Evolutionary conservation across 2,888 invertebrate genomes (phyloP).

Genomic region (Pycnomerus fuliginosus): DNA sequence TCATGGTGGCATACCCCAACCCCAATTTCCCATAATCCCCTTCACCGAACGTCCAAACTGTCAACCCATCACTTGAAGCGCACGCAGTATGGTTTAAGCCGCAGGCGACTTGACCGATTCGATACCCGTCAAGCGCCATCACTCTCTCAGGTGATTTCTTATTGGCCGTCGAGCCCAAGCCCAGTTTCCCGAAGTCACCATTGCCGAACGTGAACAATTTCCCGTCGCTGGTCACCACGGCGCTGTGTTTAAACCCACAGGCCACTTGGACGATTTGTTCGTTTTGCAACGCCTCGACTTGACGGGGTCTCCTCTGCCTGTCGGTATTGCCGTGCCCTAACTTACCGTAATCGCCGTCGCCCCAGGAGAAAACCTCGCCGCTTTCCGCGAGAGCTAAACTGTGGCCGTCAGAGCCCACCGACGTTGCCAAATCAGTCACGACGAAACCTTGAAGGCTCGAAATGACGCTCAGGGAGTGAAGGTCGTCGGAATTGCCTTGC

Average conservation of each 20-base stretch:
- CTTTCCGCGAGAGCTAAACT: slow-evolving; percentile 64
- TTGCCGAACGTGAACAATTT: slow-evolving; percentile 66
- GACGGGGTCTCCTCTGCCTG: slow-evolving; percentile 61
- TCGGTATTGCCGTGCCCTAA: slow-evolving; percentile 67
- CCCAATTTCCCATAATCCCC: slow-evolving; percentile 64
- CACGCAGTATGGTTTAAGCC: slow-evolving; percentile 66
- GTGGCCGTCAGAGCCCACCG: slow-evolving; percentile 66
- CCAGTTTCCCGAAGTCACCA: slow-evolving; percentile 64
- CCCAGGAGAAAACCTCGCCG: slow-evolving; percentile 68
- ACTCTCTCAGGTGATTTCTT: slow-evolving; percentile 64
- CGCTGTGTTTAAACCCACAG: slow-evolving; percentile 66
- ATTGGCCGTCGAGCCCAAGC: slow-evolving; percentile 60
- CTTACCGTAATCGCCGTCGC: slow-evolving; percentile 63
- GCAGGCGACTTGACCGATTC: slow-evolving; percentile 60
- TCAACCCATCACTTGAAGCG: slow-evolving; percentile 59
- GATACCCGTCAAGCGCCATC: slow-evolving; percentile 53
- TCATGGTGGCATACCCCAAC: slow-evolving; percentile 53
- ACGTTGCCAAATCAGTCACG: slow-evolving; percentile 62
- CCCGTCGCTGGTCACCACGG: slow-evolving; percentile 64
- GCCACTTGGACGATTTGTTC: slow-evolving; percentile 59
- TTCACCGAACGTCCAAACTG: slow-evolving; percentile 66
- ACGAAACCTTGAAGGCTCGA: slow-evolving; percentile 65
- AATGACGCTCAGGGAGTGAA: slow-evolving; percentile 59
- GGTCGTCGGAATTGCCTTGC: slow-evolving; percentile 64
- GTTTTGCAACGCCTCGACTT: slow-evolving; percentile 62